A percentile compares a stretch with the other conserved stretches of the same genome.
phyloP scores from a whole-genome alignment of 2,113 vertebrate species.

The Phylloscopus trochiloides region DNA sequence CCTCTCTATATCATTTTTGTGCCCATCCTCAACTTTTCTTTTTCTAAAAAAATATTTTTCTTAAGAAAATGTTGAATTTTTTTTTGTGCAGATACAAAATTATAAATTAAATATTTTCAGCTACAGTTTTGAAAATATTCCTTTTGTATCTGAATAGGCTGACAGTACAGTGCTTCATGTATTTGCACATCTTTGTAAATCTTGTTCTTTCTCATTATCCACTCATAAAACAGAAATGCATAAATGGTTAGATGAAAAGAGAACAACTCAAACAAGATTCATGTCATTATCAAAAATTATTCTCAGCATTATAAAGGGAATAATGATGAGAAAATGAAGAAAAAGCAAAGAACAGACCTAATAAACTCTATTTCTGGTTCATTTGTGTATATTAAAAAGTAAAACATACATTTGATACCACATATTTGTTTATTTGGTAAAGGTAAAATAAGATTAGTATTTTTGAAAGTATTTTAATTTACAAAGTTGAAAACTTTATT shows the following conservation, averaged over 20 bases:
- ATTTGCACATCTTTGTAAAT: not conserved
- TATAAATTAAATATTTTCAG: not conserved
- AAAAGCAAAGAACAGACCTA: not conserved
- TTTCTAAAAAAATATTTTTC: not conserved
- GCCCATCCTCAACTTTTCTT: rapidly evolving
- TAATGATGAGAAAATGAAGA: not conserved
- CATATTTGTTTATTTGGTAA: not conserved
- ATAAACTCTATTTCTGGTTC: not conserved
- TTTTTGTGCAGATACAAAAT: not conserved
- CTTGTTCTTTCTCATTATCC: not conserved
- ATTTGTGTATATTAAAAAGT: not conserved
- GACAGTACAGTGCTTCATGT: not conserved
- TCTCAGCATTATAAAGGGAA: not conserved
- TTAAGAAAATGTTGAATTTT: not conserved
- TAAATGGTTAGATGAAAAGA: not conserved
- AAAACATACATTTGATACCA: not conserved
- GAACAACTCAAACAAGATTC: not conserved
- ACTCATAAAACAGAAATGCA: not conserved
- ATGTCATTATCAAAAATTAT: not conserved
- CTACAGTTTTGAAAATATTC: not conserved
- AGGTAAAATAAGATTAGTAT: not conserved
- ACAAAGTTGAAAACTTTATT: not conserved
- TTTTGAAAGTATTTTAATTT: not conserved
- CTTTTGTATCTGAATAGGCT: not conserved
- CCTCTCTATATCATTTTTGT: not conserved